These are phyloP conservation scores for Griposia aprilina DNA, from an alignment of 2,888 invertebrate genomes.

Conservation along the genomic window DNA sequence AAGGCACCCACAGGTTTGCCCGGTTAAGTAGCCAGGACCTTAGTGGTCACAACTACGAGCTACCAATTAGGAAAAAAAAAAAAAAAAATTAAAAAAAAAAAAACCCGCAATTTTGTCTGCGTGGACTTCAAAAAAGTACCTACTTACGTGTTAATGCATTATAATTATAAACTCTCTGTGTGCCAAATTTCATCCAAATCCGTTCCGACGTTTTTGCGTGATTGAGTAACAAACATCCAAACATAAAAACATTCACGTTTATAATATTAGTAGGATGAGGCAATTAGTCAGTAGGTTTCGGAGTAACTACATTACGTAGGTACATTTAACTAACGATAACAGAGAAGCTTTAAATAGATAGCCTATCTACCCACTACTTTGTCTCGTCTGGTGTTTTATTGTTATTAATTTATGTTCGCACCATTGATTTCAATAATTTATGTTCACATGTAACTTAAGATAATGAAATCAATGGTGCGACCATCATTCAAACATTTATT, in stretches of 20 bases:
- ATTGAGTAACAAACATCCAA: not conserved
- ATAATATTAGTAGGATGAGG: not conserved
- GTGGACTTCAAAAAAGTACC: not conserved
- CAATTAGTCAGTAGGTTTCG: not conserved
- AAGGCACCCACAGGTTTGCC: no score
- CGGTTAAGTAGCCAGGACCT: no score
- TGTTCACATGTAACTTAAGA: not conserved
- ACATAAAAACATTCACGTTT: not conserved
- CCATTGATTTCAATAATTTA: no score
- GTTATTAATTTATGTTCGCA: no score
- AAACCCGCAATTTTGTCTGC: not conserved
- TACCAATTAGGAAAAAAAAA: no score
- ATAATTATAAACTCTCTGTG: not conserved
- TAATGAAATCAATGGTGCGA: not conserved
- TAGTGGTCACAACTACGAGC: no score
- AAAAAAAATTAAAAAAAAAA: no score
- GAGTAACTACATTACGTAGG: not conserved
- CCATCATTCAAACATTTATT: not conserved
- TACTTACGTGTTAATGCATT: not conserved
- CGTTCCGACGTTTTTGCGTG: not conserved
- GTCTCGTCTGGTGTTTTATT: no score
- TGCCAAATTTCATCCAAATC: not conserved
- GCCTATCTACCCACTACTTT: no score
- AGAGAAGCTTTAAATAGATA: not conserved
- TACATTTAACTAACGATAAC: not conserved